Percentiles rank a stretch among this genome's conserved stretches.
These are phyloP conservation scores for Stegana nigrithorax DNA, from an alignment of 2,888 invertebrate species.

Conservation along the genomic window DNA sequence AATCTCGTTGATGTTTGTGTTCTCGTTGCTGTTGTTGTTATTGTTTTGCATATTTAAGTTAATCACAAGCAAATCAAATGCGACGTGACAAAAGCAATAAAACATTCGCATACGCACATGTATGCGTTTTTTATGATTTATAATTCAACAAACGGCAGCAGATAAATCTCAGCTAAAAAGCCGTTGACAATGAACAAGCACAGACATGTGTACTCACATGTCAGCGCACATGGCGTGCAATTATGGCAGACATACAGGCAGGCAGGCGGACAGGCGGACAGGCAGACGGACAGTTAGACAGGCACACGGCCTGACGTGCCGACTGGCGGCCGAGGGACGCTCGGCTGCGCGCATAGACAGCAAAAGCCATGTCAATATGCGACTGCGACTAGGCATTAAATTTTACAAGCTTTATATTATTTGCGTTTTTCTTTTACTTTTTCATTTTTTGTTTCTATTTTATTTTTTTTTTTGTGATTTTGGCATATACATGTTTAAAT, in stretches of 20 bases:
- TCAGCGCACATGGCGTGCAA: conserved; percentile 17
- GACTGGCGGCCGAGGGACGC: conserved; percentile 23
- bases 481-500: not conserved
- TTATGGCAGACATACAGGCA: too few species aligned
- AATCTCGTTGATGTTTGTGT: not conserved
- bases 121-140: conserved; percentile 38
- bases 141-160: conserved; percentile 33
- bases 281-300: too few species aligned
- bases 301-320: conserved; percentile 26
- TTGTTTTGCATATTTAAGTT: not conserved
- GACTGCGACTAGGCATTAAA: too few species aligned
- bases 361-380: conserved; percentile 39
- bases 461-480: not conserved
- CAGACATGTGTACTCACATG: conserved; percentile 42
- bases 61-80: conserved; percentile 3
- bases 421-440: too few species aligned
- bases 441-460: too few species aligned
- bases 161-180: conserved; percentile 39
- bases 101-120: not conserved
- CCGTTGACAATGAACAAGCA: conserved; percentile 40
- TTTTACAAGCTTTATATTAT: too few species aligned
- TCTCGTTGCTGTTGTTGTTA: not conserved
- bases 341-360: conserved; percentile 26
- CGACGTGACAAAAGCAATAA: conserved; percentile 3
- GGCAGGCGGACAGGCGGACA: too few species aligned